Evolutionary conservation across 2,113 vertebrate species (phyloP).

Genomic region (Tichodroma muraria): DNA sequence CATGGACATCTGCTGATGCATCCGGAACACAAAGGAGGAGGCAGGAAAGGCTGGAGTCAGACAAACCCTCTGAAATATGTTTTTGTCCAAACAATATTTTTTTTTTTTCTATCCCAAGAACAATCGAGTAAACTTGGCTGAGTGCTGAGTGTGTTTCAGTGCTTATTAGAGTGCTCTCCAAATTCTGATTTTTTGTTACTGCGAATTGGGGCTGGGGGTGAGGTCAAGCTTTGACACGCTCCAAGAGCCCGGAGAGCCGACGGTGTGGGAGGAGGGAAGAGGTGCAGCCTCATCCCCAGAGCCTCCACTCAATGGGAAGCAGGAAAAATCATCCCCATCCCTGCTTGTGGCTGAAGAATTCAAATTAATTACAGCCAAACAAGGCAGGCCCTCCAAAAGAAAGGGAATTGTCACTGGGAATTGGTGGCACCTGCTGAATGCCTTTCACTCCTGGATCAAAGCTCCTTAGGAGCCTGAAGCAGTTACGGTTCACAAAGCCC

Average conservation of each 20-base stretch:
- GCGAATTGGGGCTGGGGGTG: background rate
- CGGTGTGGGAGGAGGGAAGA: background rate
- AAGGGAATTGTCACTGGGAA: background rate
- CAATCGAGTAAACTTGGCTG: slow-evolving; percentile 47
- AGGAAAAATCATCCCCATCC: background rate
- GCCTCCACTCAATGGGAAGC: background rate
- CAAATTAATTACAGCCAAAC: background rate
- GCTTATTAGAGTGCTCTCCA: background rate
- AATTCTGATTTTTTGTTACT: background rate
- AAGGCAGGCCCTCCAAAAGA: background rate
- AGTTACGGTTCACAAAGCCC: background rate
- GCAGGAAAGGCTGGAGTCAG: slow-evolving; percentile 65
- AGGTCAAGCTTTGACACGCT: slow-evolving; percentile 42
- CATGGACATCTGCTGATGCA: slow-evolving; percentile 64
- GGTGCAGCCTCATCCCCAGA: background rate
- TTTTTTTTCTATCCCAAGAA: slow-evolving; percentile 34
- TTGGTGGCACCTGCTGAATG: background rate
- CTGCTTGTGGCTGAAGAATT: background rate
- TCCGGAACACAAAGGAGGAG: slow-evolving; percentile 66
- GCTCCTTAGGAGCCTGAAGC: background rate
- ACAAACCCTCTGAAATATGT: slow-evolving; percentile 27
- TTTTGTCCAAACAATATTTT: background rate
- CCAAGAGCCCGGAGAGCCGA: background rate
- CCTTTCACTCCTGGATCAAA: background rate
- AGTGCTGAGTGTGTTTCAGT: slow-evolving; percentile 26